Conservation (phyloP, 1,140 invertebrate species). For the Monochamus saltuarius region DNA sequence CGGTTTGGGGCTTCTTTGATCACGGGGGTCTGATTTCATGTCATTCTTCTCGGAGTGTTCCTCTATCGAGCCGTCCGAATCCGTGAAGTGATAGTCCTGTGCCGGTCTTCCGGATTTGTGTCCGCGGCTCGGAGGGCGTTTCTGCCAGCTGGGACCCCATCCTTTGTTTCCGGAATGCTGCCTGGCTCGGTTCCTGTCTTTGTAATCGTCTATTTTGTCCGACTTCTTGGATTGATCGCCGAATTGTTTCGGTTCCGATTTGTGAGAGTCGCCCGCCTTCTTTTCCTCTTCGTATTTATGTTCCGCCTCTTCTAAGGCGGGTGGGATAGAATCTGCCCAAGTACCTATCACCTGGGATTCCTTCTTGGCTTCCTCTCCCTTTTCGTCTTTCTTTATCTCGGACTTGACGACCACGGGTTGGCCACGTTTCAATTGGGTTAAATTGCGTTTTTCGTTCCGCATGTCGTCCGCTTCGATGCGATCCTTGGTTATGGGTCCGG, state of each 20-base stretch:
- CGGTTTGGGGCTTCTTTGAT: conserved; percentile 52
- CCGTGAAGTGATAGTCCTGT: conserved; percentile 55
- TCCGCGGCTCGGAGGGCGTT: conserved; percentile 23
- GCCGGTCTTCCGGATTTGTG: conserved; percentile 33
- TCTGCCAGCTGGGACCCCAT: conserved; percentile 46
- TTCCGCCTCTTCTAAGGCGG: conserved; percentile 38
- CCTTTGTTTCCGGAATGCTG: conserved; percentile 34
- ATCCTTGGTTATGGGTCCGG: conserved; percentile 63
- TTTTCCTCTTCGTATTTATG: conserved; percentile 29
- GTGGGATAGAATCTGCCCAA: conserved; percentile 56
- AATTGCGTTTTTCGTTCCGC: conserved; percentile 57
- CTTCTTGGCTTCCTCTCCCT: conserved; percentile 38
- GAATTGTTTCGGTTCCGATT: conserved; percentile 15
- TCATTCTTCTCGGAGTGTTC: conserved; percentile 56
- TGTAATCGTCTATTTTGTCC: conserved; percentile 45
- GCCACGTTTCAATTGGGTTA: conserved; percentile 58
- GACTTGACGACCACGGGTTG: conserved; percentile 33
- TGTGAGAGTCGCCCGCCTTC: conserved; percentile 3
- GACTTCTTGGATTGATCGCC: conserved; percentile 30
- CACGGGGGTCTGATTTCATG: conserved; percentile 2
- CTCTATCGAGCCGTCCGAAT: conserved; percentile 63
- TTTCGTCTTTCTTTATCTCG: conserved; percentile 42
- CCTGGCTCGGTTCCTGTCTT: conserved; percentile 51
- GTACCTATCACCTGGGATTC: conserved; percentile 40
- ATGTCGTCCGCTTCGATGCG: conserved; percentile 63